Evolutionary conservation across 2,888 invertebrate species (phyloP).

Genomic region (Troides helena): DNA sequence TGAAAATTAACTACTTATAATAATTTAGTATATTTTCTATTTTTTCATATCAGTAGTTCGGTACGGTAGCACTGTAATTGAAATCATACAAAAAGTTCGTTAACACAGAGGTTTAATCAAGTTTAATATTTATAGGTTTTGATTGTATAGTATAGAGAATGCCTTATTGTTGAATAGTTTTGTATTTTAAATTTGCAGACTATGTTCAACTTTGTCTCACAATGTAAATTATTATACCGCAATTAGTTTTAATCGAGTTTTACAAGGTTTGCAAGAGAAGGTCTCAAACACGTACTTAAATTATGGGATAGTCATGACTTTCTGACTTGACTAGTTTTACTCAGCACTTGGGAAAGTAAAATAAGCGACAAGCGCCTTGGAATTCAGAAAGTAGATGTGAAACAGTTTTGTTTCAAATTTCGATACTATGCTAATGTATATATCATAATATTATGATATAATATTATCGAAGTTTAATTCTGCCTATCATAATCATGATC

Average conservation of each 20-base stretch:
- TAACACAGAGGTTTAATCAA: no score
- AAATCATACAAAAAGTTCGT: no score
- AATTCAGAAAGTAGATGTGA: background rate
- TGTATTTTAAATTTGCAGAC: background rate
- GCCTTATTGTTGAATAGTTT: background rate
- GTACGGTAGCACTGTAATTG: no score
- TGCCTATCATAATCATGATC: no score
- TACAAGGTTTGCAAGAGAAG: slow-evolving; percentile 14
- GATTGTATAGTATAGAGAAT: background rate
- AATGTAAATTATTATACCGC: slow-evolving; percentile 16
- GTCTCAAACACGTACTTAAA: slow-evolving; percentile 21
- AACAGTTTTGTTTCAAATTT: background rate
- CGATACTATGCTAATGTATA: background rate
- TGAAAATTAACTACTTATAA: no score
- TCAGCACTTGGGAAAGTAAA: slow-evolving; percentile 5
- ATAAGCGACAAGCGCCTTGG: background rate
- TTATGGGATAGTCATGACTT: slow-evolving; percentile 20
- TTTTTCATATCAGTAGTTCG: no score
- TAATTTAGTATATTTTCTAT: no score
- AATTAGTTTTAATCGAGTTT: slow-evolving; percentile 27
- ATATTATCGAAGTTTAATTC: no score
- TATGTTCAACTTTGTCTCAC: slow-evolving; percentile 10
- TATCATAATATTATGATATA: no score
- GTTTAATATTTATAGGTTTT: background rate
- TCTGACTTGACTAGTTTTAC: background rate